Base-by-base conservation (phyloP, 2,888 invertebrate species). In the Hyppa rectilinea region DNA sequence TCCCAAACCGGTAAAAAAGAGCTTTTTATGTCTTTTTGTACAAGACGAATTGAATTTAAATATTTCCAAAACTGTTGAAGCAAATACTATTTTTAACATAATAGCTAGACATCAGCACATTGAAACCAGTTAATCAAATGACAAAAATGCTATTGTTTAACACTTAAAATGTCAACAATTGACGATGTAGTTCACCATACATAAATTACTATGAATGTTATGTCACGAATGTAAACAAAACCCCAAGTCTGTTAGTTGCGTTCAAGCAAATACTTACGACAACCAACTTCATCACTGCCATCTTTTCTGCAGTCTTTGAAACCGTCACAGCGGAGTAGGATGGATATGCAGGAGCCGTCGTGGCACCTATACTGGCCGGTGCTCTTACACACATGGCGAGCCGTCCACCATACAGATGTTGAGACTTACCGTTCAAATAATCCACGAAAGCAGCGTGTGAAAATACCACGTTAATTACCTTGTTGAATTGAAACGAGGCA, bases 301-400 rank as follows among this genome's bases (percentile, higher is more conserved):
- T 97, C 97, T 73, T 93, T 92, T 7, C 96, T 96, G 92, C 98
- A 98, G 93, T 98, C 97, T 88, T 96, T 96, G 86, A 96, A 96
- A 73, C 97, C 97, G 90, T 98, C 97, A 91, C 98, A 98, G 62
- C 97, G 96, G 80, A 97, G 94, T 56, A 96, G 92, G 80, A 97
- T 96, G 55, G 97, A 97, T 85, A 98, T 97, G 91, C 98, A 98
- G 85, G 96, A 96, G 62, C 97, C 97, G 91, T 98, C 97, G 71
- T 95, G 96, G 92, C 98, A 98, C 79, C 97, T 97, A 93, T 97
- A 98, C 87, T 95, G 96, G 52, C 97, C 97, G 38, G 95, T 92
- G 31, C 96, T 93, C 80, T 93, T 87, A 79, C 95, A 96, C 0
- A 93, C 92, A 61, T 93, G 91, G 67, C 87, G 85, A 14, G 95